phyloP scores from a whole-genome alignment of 2,113 vertebrate species.

The Puffinus mauretanicus region DNA sequence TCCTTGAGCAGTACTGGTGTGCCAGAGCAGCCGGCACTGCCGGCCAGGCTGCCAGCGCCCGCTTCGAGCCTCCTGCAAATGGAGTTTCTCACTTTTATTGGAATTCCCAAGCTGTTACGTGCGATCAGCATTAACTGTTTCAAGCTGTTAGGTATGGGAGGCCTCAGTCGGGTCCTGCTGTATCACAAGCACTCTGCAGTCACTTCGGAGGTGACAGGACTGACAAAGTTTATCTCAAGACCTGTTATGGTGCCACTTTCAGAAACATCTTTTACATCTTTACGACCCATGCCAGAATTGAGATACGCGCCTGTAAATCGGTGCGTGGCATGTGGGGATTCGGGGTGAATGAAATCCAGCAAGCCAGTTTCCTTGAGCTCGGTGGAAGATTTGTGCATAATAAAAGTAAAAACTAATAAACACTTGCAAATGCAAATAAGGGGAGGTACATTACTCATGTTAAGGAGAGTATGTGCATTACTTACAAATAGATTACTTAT shows the following conservation, averaged over 20 bases:
- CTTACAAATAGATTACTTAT: not conserved
- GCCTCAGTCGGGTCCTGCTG: not conserved
- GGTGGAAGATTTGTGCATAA: not conserved
- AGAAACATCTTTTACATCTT: not conserved
- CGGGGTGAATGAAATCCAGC: not conserved
- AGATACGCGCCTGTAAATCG: accelerated
- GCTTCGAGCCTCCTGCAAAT: not conserved
- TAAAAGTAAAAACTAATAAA: not conserved
- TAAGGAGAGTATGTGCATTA: not conserved
- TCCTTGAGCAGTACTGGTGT: not conserved
- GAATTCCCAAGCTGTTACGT: not conserved
- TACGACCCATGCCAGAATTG: not conserved
- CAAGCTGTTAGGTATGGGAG: not conserved
- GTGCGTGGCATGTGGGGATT: accelerated
- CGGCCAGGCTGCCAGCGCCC: accelerated
- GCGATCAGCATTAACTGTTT: accelerated
- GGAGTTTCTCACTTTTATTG: not conserved
- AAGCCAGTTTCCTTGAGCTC: not conserved
- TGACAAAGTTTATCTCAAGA: accelerated
- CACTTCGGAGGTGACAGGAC: not conserved
- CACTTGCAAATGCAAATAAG: not conserved
- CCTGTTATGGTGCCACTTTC: not conserved
- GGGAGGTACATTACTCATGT: not conserved
- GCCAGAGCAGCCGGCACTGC: not conserved
- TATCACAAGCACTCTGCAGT: too few relatives aligned